Percentiles rank a stretch among this genome's conserved stretches.
Evolutionary conservation across 2,888 invertebrate genomes (phyloP).

Genomic region (Aphelenchoides bicaudatus): DNA sequence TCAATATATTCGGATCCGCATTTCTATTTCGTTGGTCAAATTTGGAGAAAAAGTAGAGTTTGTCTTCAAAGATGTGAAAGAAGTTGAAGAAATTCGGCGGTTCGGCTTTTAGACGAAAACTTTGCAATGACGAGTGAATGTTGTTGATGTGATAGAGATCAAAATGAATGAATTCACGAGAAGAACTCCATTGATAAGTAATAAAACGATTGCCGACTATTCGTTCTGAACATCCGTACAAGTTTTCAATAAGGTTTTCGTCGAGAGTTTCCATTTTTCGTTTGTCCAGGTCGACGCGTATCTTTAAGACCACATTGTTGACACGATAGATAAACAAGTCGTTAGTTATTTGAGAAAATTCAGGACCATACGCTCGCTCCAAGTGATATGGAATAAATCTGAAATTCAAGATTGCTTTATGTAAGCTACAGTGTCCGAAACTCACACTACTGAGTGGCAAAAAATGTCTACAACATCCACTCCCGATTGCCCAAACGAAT

Average conservation of each 20-base stretch:
- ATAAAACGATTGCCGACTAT: conserved; percentile 1
- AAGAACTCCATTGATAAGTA: not conserved
- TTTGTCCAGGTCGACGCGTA: not conserved
- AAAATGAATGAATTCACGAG: not conserved
- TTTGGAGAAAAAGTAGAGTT: conserved; percentile 1
- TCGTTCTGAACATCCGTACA: not conserved
- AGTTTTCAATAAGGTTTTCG: not conserved
- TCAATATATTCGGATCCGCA: not conserved
- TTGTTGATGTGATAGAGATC: too few species aligned
- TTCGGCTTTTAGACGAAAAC: not conserved
- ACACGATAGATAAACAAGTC: conserved; percentile 2
- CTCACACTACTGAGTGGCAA: conserved; percentile 7
- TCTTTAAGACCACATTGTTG: not conserved
- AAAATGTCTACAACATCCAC: conserved; percentile 1
- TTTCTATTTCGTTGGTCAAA: not conserved
- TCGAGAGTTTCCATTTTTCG: conserved; percentile 2
- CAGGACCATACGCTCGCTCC: too few species aligned
- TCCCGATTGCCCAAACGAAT: not conserved
- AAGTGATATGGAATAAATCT: too few species aligned
- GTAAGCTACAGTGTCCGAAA: not conserved
- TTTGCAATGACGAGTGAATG: not conserved
- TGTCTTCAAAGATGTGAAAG: not conserved
- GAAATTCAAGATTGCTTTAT: not conserved
- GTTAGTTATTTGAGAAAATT: too few species aligned
- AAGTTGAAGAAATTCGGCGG: not conserved